These are phyloP conservation scores for Poecile montanus DNA, from an alignment of 2,797 vertebrate species.

Conservation along the genomic window DNA sequence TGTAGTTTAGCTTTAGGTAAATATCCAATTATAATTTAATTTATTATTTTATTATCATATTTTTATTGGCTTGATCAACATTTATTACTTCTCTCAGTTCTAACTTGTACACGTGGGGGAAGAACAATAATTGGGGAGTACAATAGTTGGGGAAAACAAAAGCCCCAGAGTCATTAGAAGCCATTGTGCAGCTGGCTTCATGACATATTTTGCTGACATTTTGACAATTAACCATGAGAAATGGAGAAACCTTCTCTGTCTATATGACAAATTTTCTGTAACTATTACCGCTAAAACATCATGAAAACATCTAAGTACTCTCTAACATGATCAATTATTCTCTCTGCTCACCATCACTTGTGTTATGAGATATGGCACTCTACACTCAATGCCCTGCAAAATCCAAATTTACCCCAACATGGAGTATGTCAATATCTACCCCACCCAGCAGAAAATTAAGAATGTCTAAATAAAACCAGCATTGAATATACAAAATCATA, in stretches of 20 bases:
- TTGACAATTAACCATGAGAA: background rate
- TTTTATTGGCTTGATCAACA: background rate
- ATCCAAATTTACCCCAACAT: background rate
- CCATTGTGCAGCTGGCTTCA: background rate
- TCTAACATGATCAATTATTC: background rate
- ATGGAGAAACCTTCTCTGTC: background rate
- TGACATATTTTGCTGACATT: background rate
- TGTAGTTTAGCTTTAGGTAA: background rate
- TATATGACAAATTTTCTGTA: background rate
- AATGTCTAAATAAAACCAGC: background rate
- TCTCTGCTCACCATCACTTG: background rate
- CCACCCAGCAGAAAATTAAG: background rate
- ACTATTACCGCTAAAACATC: background rate
- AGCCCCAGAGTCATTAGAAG: rapidly evolving
- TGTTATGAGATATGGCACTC: background rate
- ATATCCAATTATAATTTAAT: background rate
- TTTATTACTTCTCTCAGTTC: background rate
- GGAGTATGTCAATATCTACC: background rate
- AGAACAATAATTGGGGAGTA: background rate
- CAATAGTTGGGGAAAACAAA: background rate
- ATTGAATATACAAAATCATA: background rate
- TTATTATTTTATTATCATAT: background rate
- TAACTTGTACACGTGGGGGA: background rate
- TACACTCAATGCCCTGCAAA: background rate
- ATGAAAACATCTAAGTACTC: background rate